Percentiles rank a stretch among this genome's conserved stretches.
phyloP scores from a whole-genome alignment of 2,797 vertebrate species.

The Pteropus rufus region DNA sequence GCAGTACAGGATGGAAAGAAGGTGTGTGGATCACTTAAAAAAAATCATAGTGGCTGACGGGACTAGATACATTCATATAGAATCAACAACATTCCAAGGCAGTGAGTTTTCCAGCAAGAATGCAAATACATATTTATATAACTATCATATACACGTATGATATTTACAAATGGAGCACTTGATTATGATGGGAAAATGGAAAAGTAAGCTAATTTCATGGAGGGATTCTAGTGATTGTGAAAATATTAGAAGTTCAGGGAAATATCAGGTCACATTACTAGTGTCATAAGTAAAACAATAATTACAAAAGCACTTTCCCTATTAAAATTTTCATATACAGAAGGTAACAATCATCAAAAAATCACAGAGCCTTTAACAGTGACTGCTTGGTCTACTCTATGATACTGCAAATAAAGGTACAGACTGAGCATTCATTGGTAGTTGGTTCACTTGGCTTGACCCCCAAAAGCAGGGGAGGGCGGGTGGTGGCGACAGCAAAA shows the following conservation, averaged over 20 bases:
- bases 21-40: not conserved
- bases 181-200: not conserved
- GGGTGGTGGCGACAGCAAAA: not conserved
- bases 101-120: not conserved
- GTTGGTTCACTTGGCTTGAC: not conserved
- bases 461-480: not conserved
- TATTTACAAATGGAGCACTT: not conserved
- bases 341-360: not conserved
- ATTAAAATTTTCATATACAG: not conserved
- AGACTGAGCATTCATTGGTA: not conserved
- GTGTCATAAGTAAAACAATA: not conserved
- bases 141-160: not conserved
- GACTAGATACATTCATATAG: not conserved
- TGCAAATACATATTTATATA: not conserved
- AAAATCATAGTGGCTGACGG: not conserved
- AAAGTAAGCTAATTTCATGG: not conserved
- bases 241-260: not conserved
- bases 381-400: not conserved
- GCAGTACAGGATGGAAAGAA: rapidly evolving
- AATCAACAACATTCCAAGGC: not conserved
- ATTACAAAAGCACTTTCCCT: not conserved
- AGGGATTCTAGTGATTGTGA: not conserved
- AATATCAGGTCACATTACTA: not conserved
- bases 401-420: not conserved
- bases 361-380: not conserved